These are phyloP conservation scores for Melolontha melolontha DNA, from an alignment of 2,888 invertebrate species.

Conservation along the genomic window DNA sequence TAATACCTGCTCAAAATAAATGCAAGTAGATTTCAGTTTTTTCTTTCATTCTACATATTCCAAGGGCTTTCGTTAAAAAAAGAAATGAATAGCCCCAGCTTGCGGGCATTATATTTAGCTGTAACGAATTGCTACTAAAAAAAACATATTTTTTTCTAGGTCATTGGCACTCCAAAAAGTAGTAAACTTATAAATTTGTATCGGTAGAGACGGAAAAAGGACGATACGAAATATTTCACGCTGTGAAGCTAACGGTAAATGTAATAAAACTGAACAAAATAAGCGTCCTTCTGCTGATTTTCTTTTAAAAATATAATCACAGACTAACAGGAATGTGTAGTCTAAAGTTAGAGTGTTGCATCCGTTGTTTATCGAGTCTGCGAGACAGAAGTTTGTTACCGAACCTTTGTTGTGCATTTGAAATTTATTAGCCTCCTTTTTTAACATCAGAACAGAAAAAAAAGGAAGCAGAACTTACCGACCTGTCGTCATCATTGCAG, in stretches of 20 bases:
- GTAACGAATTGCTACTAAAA: slow-evolving; percentile 11
- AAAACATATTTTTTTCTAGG: slow-evolving; percentile 29
- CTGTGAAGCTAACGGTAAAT: slow-evolving; percentile 32
- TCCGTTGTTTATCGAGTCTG: slow-evolving; percentile 26
- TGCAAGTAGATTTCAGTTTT: too few relatives aligned
- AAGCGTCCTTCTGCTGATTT: slow-evolving; percentile 33
- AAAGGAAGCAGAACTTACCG: slow-evolving; percentile 5
- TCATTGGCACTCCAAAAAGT: slow-evolving; percentile 24
- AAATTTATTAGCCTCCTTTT: slow-evolving; percentile 36
- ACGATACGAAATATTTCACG: slow-evolving; percentile 6
- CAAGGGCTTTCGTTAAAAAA: neutral
- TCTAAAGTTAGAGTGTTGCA: slow-evolving; percentile 30
- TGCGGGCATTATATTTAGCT: neutral
- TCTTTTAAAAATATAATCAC: slow-evolving; percentile 33
- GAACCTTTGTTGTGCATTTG: slow-evolving; percentile 34
- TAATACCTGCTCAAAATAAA: too few relatives aligned
- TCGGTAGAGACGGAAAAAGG: slow-evolving; percentile 24
- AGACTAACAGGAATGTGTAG: slow-evolving; percentile 25
- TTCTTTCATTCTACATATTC: neutral
- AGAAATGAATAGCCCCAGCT: slow-evolving; percentile 7
- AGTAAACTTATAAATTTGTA: slow-evolving; percentile 12
- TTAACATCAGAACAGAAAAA: slow-evolving; percentile 17
- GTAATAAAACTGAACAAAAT: slow-evolving; percentile 25
- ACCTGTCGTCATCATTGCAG: neutral
- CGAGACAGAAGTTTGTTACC: slow-evolving; percentile 28